A percentile compares a stretch with the other conserved stretches of the same genome.
phyloP scores from a whole-genome alignment of 2,113 vertebrate genomes.

The Glaucidium brasilianum region DNA sequence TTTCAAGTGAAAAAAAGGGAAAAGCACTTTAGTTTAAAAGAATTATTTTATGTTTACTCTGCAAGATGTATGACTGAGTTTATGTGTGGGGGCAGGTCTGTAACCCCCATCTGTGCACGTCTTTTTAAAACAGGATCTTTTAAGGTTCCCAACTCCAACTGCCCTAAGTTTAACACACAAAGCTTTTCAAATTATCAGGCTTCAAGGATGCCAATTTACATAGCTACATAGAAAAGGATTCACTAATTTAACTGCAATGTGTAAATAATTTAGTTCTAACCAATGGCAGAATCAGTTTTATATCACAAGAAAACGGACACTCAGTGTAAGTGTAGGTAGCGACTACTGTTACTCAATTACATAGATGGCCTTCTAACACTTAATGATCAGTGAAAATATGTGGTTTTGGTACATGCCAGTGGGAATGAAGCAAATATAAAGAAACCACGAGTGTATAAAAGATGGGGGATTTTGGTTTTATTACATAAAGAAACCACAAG shows the following conservation, averaged over 20 bases:
- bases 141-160: background rate
- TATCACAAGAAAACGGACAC: background rate
- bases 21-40: background rate
- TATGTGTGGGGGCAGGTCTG: background rate
- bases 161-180: background rate
- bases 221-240: background rate
- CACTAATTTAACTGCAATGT: background rate
- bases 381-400: background rate
- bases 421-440: background rate
- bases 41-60: background rate
- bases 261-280: background rate
- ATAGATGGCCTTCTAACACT: background rate
- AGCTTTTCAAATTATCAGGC: background rate
- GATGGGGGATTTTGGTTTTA: background rate
- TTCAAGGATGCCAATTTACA: background rate
- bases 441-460: background rate
- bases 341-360: background rate
- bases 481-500: background rate
- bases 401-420: background rate
- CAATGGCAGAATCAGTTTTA: background rate
- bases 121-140: background rate
- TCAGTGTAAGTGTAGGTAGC: rapidly evolving
- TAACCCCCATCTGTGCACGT: background rate
- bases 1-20: background rate
- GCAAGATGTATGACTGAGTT: background rate